Conservation (phyloP, 2,888 invertebrate genomes). For the Drosophila monieri region DNA sequence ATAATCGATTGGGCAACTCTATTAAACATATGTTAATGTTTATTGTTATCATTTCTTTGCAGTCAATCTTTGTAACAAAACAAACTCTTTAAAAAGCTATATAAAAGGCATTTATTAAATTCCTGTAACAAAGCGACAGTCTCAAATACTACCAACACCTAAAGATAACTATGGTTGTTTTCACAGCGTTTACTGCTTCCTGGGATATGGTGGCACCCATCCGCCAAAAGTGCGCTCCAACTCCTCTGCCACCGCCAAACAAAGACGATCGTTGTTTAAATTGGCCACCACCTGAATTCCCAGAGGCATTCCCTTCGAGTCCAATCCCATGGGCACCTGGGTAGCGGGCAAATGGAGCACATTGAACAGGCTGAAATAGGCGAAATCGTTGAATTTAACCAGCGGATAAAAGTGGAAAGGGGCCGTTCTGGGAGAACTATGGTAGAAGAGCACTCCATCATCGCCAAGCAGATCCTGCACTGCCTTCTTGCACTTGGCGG, state of each 20-base stretch:
- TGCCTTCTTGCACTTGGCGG: conserved; percentile 86
- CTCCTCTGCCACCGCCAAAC: conserved; percentile 95
- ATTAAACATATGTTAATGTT: not conserved
- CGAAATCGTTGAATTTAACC: conserved; percentile 92
- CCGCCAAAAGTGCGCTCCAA: conserved; percentile 95
- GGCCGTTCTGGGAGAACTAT: conserved; percentile 91
- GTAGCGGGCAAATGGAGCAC: conserved; percentile 92
- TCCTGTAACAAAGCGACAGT: conserved; percentile 30
- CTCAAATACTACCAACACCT: conserved; percentile 54
- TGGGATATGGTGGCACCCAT: conserved; percentile 89
- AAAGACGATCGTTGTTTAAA: conserved; percentile 92
- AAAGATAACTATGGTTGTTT: not conserved
- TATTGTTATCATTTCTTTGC: not conserved
- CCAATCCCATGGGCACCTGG: conserved; percentile 91
- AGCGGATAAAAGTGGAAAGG: conserved; percentile 92
- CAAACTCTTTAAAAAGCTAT: not conserved
- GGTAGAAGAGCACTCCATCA: conserved; percentile 93
- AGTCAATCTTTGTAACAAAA: not conserved
- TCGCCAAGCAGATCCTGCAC: conserved; percentile 88
- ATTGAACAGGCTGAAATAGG: conserved; percentile 94
- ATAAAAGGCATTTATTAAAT: conserved; percentile 14
- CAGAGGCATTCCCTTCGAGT: conserved; percentile 91
- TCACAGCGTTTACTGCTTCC: conserved; percentile 56
- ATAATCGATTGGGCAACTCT: not conserved
- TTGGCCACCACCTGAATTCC: conserved; percentile 95